Percentiles rank a stretch among this genome's conserved stretches.
Evolutionary conservation across 2,888 invertebrate species (phyloP).

Genomic region (Sphaeridia pumilis): DNA sequence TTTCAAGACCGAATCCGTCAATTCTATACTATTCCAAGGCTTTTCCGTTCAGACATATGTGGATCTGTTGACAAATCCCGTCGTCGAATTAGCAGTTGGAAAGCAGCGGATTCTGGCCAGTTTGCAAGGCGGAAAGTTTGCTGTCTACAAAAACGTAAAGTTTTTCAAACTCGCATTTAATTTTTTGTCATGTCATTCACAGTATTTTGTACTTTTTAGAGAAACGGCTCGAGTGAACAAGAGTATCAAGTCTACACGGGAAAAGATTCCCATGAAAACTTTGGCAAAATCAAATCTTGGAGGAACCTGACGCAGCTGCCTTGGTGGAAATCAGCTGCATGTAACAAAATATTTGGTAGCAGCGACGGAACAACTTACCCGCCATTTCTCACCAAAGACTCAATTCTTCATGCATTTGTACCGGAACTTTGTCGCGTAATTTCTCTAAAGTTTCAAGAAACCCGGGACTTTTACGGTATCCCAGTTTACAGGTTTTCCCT

Average conservation of each 20-base stretch:
- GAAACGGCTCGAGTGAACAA: conserved; percentile 31
- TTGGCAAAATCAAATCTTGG: conserved; percentile 26
- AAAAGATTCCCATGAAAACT: conserved; percentile 11
- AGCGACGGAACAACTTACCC: conserved; percentile 79
- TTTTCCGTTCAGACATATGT: conserved; percentile 16
- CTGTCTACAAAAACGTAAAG: conserved; percentile 18
- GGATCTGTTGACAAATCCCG: conserved; percentile 11
- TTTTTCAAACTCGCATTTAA: too few relatives aligned
- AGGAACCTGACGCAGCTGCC: conserved; percentile 22
- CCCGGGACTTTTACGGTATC: conserved; percentile 54
- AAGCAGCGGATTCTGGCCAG: conserved; percentile 6
- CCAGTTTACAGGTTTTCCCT: conserved; percentile 55
- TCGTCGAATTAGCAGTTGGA: conserved; percentile 3
- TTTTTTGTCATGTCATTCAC: too few relatives aligned
- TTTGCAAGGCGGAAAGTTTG: conserved; percentile 16
- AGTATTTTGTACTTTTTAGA: conserved; percentile 17
- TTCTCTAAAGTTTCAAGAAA: conserved; percentile 50
- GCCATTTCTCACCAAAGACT: conserved; percentile 55
- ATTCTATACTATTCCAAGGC: conserved; percentile 21
- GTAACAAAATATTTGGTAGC: conserved; percentile 23
- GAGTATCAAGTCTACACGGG: conserved; percentile 30
- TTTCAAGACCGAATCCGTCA: conserved; percentile 13
- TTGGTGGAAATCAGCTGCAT: conserved; percentile 23
- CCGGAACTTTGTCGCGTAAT: conserved; percentile 42
- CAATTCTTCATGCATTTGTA: conserved; percentile 47